These are phyloP conservation scores for Entomobrya proxima DNA, from an alignment of 2,888 invertebrate species.

Conservation along the genomic window DNA sequence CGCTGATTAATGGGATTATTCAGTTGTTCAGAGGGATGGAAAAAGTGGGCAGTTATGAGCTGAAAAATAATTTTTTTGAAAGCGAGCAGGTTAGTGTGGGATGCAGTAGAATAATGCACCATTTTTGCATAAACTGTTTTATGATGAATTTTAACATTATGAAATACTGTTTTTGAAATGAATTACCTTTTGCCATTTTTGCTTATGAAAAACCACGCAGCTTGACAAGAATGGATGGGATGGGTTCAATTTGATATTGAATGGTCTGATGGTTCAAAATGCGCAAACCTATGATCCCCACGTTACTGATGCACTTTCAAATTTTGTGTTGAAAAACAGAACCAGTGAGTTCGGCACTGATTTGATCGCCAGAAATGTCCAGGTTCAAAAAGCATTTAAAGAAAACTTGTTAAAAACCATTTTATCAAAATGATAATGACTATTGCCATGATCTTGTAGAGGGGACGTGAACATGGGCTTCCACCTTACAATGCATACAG, in stretches of 20 bases:
- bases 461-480: constrained; percentile 71
- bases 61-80: constrained; percentile 74
- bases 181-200: too few relatives aligned
- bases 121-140: not conserved
- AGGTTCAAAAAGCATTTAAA: not conserved
- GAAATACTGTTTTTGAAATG: too few relatives aligned
- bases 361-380: constrained; percentile 69
- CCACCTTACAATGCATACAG: constrained; percentile 67
- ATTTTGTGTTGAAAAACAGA: constrained; percentile 69
- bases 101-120: not conserved
- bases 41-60: constrained; percentile 68
- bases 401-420: not conserved
- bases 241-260: constrained; percentile 72
- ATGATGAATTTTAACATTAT: too few relatives aligned
- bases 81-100: constrained; percentile 65
- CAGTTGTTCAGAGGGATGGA: constrained; percentile 62
- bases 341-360: constrained; percentile 70
- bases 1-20: constrained; percentile 73
- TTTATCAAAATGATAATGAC: not conserved
- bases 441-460: constrained; percentile 7
- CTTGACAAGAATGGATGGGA: constrained; percentile 66
- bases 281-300: constrained; percentile 73
- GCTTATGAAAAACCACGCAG: constrained; percentile 4
- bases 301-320: constrained; percentile 70
- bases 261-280: constrained; percentile 73